Evolutionary conservation across 2,888 invertebrate species (phyloP), one percentile per base, ranked within the genome.

Genomic region (Morpho deidamia): DNA sequence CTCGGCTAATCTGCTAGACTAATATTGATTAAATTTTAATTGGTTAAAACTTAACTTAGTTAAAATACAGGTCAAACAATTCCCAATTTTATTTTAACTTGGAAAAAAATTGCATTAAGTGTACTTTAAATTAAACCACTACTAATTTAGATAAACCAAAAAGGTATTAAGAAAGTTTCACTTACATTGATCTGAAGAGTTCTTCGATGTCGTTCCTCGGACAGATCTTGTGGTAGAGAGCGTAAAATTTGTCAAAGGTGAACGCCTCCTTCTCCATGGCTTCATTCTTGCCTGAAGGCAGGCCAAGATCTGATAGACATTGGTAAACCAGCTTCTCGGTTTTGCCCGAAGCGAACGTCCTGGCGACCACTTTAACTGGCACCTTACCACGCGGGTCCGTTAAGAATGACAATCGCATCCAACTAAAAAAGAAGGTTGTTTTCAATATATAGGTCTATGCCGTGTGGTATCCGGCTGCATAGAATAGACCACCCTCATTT

Each of bases 271-370:
- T 95, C 72, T 99, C 98, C 87, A 99, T 97, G 40, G 95, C 96
- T 75, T 98, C 99, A 76, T 96, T 96, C 94, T 98, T 98, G 55
- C 97, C 98, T 59, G 96, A 95, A 0, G 99, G 98, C 62, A 99
- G 92, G 23, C 95, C 97, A 60, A 99, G 92, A 75, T 99, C 99
- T 51, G 95, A 94, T 62, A 99, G 92, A 82, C 97, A 97, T 78
- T 99, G 98, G 90, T 99, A 99, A 37, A 99, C 97, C 78, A 99
- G 92, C 84, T 98, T 99, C 86, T 99, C 99, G 5, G 99, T 98
- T 91, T 98, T 98, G 37, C 99, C 99, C n/a, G 99, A 99, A 2
- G 99, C 99, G 89, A 99, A 99, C 55, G 99, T 99, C 76, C 97
- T 92, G 52, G 98, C 97, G 37, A 99, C 95, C 47, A 97, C 96